These are phyloP conservation scores for Caenorhabditis uteleia DNA, from an alignment of 2,888 invertebrate genomes.

Conservation along the genomic window DNA sequence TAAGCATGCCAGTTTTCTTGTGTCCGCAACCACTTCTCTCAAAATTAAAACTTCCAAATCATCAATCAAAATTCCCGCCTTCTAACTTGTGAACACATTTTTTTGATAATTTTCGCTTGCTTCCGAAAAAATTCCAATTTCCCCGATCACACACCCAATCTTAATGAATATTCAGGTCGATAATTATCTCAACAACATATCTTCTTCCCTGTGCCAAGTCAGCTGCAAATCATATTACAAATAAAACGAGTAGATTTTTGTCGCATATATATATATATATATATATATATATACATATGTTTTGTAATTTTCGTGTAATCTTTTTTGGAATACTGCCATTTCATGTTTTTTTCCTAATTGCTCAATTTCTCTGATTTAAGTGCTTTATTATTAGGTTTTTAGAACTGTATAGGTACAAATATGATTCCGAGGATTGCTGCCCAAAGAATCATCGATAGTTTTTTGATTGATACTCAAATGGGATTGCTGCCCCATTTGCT, in stretches of 20 bases:
- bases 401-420: background rate
- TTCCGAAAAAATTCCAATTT: background rate
- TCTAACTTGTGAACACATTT: background rate
- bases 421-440: background rate
- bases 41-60: no score
- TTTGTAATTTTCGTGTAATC: no score
- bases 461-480: background rate
- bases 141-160: background rate
- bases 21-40: no score
- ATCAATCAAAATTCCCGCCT: background rate
- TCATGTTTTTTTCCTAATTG: background rate
- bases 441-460: no score
- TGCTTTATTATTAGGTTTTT: background rate
- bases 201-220: no score
- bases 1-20: no score
- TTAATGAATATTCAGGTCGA: constrained; percentile 1
- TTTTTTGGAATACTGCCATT: no score
- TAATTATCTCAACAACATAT: background rate
- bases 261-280: no score
- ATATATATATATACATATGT: no score
- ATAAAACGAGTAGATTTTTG: no score
- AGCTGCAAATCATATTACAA: background rate
- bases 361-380: background rate
- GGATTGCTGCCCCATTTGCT: no score
- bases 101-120: no score